phyloP scores from a whole-genome alignment of 2,888 invertebrate genomes.

The Agrotis clavis region DNA sequence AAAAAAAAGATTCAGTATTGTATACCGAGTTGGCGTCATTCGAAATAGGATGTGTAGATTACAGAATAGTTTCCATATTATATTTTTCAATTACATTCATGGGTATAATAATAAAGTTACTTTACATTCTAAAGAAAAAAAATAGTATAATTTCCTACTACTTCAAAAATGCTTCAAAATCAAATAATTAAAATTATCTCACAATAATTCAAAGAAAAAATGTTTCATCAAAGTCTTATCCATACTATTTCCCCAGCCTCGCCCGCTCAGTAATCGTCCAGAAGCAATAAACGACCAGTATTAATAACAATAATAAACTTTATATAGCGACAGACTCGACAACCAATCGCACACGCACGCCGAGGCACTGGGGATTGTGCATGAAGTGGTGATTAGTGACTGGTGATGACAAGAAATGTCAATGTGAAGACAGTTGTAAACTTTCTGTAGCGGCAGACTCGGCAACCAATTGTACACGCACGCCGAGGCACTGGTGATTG shows the following conservation, averaged over 20 bases:
- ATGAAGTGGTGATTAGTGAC: neutral
- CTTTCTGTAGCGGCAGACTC: neutral
- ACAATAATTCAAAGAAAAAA: neutral
- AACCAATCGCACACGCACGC: neutral
- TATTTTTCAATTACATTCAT: too few species aligned
- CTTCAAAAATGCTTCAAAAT: too few species aligned
- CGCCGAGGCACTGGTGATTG: too few species aligned
- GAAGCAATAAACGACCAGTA: slow-evolving; percentile 72
- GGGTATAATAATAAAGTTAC: too few species aligned
- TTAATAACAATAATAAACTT: slow-evolving; percentile 73
- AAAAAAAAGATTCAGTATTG: too few species aligned
- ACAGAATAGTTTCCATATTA: too few species aligned
- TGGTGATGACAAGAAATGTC: neutral
- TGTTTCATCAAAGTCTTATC: slow-evolving; percentile 49
- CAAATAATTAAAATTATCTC: too few species aligned
- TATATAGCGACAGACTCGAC: neutral
- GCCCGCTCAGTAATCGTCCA: slow-evolving; percentile 62
- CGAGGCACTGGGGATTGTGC: neutral
- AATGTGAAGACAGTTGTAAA: neutral
- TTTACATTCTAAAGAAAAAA: too few species aligned
- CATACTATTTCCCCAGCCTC: slow-evolving; percentile 32
- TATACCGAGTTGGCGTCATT: too few species aligned
- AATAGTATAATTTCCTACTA: too few species aligned
- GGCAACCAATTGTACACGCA: too few species aligned
- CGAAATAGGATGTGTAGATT: too few species aligned